phyloP scores from a whole-genome alignment of 2,888 invertebrate genomes.

The Eueremaeus valkanovi region DNA sequence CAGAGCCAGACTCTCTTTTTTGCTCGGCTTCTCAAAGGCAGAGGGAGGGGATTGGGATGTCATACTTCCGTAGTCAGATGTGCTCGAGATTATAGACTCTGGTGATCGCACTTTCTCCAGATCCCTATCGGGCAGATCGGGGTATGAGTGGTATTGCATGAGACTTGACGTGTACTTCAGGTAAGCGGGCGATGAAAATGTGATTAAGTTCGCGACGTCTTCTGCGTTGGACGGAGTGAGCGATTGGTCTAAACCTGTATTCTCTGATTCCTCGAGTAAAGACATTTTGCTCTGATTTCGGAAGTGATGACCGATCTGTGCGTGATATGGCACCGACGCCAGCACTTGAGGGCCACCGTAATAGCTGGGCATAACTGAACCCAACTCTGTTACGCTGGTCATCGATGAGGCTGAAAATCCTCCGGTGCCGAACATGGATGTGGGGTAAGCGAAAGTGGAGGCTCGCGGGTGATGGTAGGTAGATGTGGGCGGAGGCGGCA shows the following conservation, averaged over 20 bases:
- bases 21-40: slow-evolving; percentile 37
- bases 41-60: slow-evolving; percentile 42
- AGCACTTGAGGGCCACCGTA: slow-evolving; percentile 44
- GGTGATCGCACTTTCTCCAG: slow-evolving; percentile 40
- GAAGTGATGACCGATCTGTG: slow-evolving; percentile 41
- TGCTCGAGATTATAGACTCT: slow-evolving; percentile 40
- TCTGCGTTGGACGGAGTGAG: slow-evolving; percentile 44
- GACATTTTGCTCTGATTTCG: slow-evolving; percentile 40
- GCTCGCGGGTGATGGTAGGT: slow-evolving; percentile 43
- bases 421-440: slow-evolving; percentile 31
- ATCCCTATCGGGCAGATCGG: slow-evolving; percentile 29
- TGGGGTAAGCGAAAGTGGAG: slow-evolving; percentile 37
- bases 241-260: slow-evolving; percentile 42
- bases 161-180: slow-evolving; percentile 3
- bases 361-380: slow-evolving; percentile 43
- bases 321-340: slow-evolving; percentile 44
- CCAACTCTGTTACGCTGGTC: slow-evolving; percentile 32
- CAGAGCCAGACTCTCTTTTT: not conserved
- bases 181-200: slow-evolving; percentile 23
- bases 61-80: slow-evolving; percentile 42
- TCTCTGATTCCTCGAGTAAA: slow-evolving; percentile 40
- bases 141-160: not conserved
- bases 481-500: slow-evolving; percentile 37
- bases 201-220: slow-evolving; percentile 45
- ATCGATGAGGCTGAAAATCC: slow-evolving; percentile 35